Evolutionary conservation across 2,797 vertebrate species (phyloP).

Genomic region (Myripristis murdjan): DNA sequence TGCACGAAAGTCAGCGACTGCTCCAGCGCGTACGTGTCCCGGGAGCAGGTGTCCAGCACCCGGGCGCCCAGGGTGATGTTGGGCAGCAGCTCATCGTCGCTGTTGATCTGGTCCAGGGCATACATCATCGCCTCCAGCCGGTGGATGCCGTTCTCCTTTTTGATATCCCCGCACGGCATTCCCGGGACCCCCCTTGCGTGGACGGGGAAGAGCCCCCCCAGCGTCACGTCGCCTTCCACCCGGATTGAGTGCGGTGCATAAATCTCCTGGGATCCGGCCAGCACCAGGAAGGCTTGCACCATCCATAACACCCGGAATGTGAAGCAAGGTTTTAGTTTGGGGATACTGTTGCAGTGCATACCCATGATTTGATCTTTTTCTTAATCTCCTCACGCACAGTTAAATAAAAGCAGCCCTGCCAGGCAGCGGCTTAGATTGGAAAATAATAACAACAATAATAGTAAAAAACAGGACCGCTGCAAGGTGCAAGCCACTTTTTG

Average conservation of each 20-base stretch:
- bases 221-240: conserved; percentile 95
- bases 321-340: conserved; percentile 37
- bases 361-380: conserved; percentile 59
- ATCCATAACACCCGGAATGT: conserved; percentile 77
- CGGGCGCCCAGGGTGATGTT: conserved; percentile 95
- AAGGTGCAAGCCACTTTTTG: conserved; percentile 62
- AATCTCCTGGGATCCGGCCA: conserved; percentile 90
- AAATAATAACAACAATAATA: too few species aligned
- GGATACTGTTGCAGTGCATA: conserved; percentile 2
- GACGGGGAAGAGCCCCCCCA: conserved; percentile 96
- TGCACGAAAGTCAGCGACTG: conserved; percentile 98
- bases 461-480: conserved; percentile 11
- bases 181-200: conserved; percentile 91
- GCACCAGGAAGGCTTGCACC: conserved; percentile 71
- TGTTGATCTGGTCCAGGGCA: conserved; percentile 96
- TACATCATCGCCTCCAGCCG: conserved; percentile 97
- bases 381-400: conserved; percentile 14
- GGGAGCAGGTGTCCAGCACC: conserved; percentile 95
- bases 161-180: conserved; percentile 93
- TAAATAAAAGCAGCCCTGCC: conserved; percentile 2
- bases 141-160: conserved; percentile 96
- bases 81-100: conserved; percentile 93
- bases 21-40: conserved; percentile 96
- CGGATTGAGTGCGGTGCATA: conserved; percentile 96
- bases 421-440: conserved; percentile 18